Base-by-base conservation (phyloP, 2,113 vertebrate species). In the Crotalus helleri region DNA sequence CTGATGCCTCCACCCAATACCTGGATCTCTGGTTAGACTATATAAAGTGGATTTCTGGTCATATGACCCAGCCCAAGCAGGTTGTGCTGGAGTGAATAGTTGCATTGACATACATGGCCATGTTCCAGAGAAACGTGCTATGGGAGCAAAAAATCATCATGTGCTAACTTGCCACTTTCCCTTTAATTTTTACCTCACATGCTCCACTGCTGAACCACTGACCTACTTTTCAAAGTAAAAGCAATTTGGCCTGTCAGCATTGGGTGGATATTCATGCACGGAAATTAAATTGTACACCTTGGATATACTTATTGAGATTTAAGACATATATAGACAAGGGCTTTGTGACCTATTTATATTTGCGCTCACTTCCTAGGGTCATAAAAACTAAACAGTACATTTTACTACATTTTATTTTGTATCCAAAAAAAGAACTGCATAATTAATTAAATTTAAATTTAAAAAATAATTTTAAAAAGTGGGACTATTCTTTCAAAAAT, bases 131-230 rank as follows among this genome's bases (percentile, higher is more conserved):
- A 29, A 87, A 44, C 39, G 5, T 87, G 55, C 49, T 92, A 19
- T 64, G 85, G 49, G 49, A 87, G 19, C 29, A 64, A 49, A 64
- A 17, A 19, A 53, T 64, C 5, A 26, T 59, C 46, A 39, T 53
- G 85, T 92, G 49, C 85, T 39, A 92, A 92, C n/a, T 92, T 87
- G 49, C 58, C 39, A 58, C 85, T 87, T 92, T 92, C 19, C 46
- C 29, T 39, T 64, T 39, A 51, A 33, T 87, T 53, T 61, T 87
- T 46, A 92, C 29, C 85, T 92, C 57, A 87, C 11, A 0, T 92
- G 91, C 58, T 92, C 85, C 29, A 39, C 11, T 23, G 5, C 85
- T 88, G 55, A 92, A 87, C 57, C 85, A 53, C 29, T 87, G 55
- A 92, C 91, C 85, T 53, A 23, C 85, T 87, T 87, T 88, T 92